Evolutionary conservation across 2,113 vertebrate species (phyloP).

Genomic region (Corapipo altera): DNA sequence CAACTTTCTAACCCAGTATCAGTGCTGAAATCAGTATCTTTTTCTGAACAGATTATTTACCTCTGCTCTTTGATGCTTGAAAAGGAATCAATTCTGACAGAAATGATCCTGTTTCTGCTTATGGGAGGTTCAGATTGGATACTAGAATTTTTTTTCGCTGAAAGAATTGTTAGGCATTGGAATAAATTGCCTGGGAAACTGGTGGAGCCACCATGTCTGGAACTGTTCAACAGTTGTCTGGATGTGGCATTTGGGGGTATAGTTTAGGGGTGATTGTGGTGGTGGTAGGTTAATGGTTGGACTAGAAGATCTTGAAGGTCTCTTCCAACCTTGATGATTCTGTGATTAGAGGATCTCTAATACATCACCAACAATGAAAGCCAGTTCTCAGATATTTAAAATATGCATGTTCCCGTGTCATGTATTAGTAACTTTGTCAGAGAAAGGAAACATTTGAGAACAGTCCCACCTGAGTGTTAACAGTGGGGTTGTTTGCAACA

Average conservation of each 20-base stretch:
- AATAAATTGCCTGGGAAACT: neutral
- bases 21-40: neutral
- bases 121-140: neutral
- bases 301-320: neutral
- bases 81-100: neutral
- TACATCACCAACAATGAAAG: neutral
- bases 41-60: neutral
- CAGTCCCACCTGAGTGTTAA: neutral
- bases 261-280: neutral
- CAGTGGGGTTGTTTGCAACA: neutral
- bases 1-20: neutral
- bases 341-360: neutral
- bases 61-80: neutral
- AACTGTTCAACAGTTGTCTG: neutral
- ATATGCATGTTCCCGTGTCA: neutral
- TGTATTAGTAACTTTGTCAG: neutral
- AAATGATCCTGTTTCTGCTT: neutral
- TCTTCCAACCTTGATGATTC: neutral
- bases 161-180: neutral
- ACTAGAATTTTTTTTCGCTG: neutral
- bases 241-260: neutral
- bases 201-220: neutral
- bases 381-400: neutral
- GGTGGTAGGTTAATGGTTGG: neutral
- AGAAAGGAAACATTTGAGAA: neutral